Conservation (phyloP, 2,888 invertebrate genomes). For the Alloplasta piceator region DNA sequence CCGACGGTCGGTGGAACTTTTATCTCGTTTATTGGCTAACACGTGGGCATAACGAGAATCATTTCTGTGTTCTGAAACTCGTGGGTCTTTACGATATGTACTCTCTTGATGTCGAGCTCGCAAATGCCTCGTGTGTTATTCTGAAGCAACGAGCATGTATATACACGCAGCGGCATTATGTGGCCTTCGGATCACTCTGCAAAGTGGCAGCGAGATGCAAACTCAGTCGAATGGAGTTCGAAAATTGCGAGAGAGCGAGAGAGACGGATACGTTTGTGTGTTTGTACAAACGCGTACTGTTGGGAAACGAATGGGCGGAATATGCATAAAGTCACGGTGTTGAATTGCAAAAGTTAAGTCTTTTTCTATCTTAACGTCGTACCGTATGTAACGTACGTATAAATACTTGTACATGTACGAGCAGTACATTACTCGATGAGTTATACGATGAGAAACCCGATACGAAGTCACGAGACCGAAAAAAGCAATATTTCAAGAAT, state of each 20-base stretch:
- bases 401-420: too few species aligned
- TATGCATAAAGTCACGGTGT: too few species aligned
- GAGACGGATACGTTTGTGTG: background rate
- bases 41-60: background rate
- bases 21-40: background rate
- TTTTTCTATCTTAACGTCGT: too few species aligned
- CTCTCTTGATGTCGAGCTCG: background rate
- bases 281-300: background rate
- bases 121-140: conserved; percentile 67
- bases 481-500: too few species aligned
- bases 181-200: conserved; percentile 37
- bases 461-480: too few species aligned
- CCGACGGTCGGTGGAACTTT: background rate
- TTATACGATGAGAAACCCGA: too few species aligned
- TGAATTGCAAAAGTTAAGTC: too few species aligned
- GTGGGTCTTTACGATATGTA: background rate
- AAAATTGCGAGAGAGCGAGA: conserved; percentile 6
- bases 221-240: background rate
- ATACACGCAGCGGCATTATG: conserved; percentile 17
- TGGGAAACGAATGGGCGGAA: too few species aligned
- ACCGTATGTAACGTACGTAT: too few species aligned
- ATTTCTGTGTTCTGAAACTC: background rate
- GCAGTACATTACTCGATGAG: too few species aligned
- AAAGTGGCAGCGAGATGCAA: background rate
- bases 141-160: conserved; percentile 64